A percentile compares a stretch with the other conserved stretches of the same genome.
Evolutionary conservation across 2,888 invertebrate genomes (phyloP).

Genomic region (Orthosia gothica): DNA sequence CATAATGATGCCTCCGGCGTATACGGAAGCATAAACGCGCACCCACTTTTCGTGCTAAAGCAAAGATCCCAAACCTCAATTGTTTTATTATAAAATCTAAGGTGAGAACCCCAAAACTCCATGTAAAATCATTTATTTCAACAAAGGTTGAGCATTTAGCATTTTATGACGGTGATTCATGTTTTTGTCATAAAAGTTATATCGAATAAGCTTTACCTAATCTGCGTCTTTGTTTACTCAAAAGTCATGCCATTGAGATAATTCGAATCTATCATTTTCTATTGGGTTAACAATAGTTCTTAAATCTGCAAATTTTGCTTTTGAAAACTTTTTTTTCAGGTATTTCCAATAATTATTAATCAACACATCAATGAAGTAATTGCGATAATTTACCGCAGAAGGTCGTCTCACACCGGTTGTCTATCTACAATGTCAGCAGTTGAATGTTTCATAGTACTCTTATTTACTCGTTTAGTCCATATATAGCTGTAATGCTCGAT

Average conservation of each 20-base stretch:
- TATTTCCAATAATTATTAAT: constrained; percentile 20
- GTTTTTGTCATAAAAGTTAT: neutral
- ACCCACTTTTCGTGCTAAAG: too few relatives aligned
- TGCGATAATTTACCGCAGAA: constrained; percentile 49
- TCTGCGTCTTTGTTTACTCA: neutral
- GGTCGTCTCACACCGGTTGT: constrained; percentile 61
- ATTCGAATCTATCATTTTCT: neutral
- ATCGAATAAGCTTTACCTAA: neutral
- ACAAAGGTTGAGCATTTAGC: neutral
- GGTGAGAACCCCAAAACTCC: neutral
- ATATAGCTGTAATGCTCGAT: constrained; percentile 80
- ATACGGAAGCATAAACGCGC: too few relatives aligned
- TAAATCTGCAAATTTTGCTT: neutral
- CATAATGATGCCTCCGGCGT: too few relatives aligned
- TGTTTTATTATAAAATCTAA: neutral
- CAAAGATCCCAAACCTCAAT: too few relatives aligned
- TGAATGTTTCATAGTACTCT: constrained; percentile 77
- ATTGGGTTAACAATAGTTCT: neutral
- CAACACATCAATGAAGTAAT: constrained; percentile 31
- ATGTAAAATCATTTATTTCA: neutral
- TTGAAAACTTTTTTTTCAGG: constrained; percentile 7
- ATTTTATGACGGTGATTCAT: neutral
- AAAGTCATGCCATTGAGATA: neutral
- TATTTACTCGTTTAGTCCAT: constrained; percentile 81
- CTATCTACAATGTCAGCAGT: constrained; percentile 66